Base-by-base conservation (phyloP, 2,113 vertebrate genomes). In the Hypocryptadius cinnamomeus region DNA sequence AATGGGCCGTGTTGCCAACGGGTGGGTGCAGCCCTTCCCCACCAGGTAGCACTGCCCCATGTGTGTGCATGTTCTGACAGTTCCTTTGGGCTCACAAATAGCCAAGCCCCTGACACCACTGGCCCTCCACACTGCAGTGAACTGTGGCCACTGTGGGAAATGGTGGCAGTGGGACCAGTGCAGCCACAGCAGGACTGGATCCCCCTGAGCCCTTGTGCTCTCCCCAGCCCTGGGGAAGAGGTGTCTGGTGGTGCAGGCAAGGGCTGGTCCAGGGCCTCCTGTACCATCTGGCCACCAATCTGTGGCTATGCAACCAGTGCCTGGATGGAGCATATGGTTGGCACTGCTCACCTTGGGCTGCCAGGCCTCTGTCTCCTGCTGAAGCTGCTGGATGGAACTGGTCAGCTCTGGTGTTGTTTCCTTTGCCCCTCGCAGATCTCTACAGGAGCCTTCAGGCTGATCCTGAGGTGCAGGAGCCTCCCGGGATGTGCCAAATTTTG, bases 401-500 rank as follows among this genome's bases (percentile, higher is more conserved):
- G 95, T 92, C 73, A 76, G 95, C 45, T 96, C 92, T 77, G 96
- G 57, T 60, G 97, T 73, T 40, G 65, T 90, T 60, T 89, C 91
- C 63, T 96, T 77, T 54, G 91, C 44, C 90, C 92, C 54, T 93
- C 92, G 66, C 96, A 97, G 74, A 65, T 86, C 45, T 95, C 91
- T 60, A 73, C 93, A 30, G 96, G 85, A 91, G 83, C 82, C 37
- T 89, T 95, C 89, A 96, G 89, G 70, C 97, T 94, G n/a, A 33
- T 81, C 45, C 93, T 79, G 61, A 96, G 56, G 56, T 68, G 93
- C 91, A 87, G 70, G 83, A 94, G 57, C 81, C 95, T 81, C 79
- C 92, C 65, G 9, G n/a, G 56, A 85, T 15, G 69, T n/a, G 69
- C 78, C n/a, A 85, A 33, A 84, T 83, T 54, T 95, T 95, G 82